phyloP scores from a whole-genome alignment of 2,113 vertebrate species.

The Albula goreensis region DNA sequence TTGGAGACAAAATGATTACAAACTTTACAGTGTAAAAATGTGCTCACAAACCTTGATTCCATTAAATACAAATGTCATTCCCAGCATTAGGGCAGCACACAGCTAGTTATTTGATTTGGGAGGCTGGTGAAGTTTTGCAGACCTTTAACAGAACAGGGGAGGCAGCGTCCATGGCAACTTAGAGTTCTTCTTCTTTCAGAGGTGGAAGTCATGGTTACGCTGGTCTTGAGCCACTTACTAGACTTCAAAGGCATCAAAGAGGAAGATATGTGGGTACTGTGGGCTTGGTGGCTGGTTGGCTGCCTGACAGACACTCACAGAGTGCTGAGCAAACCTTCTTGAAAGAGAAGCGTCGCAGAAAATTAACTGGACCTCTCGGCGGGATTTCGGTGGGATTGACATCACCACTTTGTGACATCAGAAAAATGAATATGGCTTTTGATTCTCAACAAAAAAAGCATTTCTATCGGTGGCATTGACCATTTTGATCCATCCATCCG shows the following conservation, averaged over 20 bases:
- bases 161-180: constrained; percentile 39
- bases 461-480: too few species aligned
- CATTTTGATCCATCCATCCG: too few species aligned
- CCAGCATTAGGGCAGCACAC: neutral
- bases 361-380: constrained; percentile 57
- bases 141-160: constrained; percentile 63
- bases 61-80: constrained; percentile 19
- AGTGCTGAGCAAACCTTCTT: constrained; percentile 51
- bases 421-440: too few species aligned
- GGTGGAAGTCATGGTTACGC: constrained; percentile 63
- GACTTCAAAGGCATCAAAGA: constrained; percentile 66
- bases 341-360: constrained; percentile 50
- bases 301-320: constrained; percentile 68
- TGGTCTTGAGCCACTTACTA: constrained; percentile 56
- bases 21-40: constrained; percentile 9
- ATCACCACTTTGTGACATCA: too few species aligned
- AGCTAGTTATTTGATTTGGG: neutral
- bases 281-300: constrained; percentile 30
- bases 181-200: constrained; percentile 62
- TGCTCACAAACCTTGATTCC: neutral
- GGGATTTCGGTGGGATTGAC: too few species aligned
- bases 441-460: too few species aligned
- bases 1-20: neutral
- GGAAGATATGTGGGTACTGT: constrained; percentile 44
- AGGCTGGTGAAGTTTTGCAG: constrained; percentile 49